phyloP scores from a whole-genome alignment of 2,797 vertebrate genomes.

The Mastacembelus armatus region DNA sequence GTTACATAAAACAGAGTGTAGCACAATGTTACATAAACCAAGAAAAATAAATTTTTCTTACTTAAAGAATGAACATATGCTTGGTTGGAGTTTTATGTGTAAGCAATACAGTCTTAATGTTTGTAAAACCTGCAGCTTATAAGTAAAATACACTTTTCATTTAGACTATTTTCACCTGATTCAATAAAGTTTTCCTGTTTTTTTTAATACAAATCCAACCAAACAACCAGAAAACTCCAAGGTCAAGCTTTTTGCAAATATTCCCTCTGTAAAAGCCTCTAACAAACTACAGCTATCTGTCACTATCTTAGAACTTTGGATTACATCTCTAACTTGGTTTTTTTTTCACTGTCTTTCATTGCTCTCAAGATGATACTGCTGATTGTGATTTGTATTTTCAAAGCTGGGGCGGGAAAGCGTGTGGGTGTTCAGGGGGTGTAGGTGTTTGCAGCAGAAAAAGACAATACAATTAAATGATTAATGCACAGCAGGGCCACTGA shows the following conservation, averaged over 20 bases:
- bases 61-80: not conserved
- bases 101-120: not conserved
- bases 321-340: conserved; percentile 67
- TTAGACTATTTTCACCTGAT: not conserved
- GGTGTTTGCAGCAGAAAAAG: conserved; percentile 87
- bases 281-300: conserved; percentile 16
- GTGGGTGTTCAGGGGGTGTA: conserved; percentile 83
- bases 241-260: not conserved
- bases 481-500: conserved; percentile 93
- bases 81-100: not conserved
- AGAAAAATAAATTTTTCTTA: not conserved
- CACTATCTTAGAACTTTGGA: conserved; percentile 65
- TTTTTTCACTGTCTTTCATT: conserved; percentile 57
- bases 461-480: conserved; percentile 99
- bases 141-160: not conserved
- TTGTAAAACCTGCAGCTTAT: not conserved
- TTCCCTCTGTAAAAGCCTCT: not conserved
- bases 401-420: conserved; percentile 70
- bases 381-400: conserved; percentile 93
- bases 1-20: not conserved
- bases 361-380: conserved; percentile 74
- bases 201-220: not conserved
- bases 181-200: not conserved
- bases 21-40: not conserved
- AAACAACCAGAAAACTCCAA: conserved; percentile 15